phyloP scores from a whole-genome alignment of 2,888 invertebrate species.

The Nebria brevicollis region DNA sequence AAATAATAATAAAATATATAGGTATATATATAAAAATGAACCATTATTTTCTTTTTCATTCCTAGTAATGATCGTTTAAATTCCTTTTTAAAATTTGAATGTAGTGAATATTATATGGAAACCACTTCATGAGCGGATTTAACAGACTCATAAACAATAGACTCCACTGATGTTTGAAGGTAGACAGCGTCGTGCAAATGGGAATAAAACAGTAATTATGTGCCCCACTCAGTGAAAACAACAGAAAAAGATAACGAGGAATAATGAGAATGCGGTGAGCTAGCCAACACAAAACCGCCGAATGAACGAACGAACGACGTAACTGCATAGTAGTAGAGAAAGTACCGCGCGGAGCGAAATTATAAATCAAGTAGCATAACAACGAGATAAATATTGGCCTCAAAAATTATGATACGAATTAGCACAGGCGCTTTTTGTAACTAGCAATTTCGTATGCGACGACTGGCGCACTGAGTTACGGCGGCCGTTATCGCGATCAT shows the following conservation, averaged over 20 bases:
- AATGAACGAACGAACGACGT: not conserved
- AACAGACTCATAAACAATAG: not conserved
- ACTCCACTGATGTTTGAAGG: not conserved
- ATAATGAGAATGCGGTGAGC: not conserved
- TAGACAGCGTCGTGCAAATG: not conserved
- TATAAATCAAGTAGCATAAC: constrained; percentile 21
- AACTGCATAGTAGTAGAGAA: not conserved
- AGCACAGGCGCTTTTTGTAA: constrained; percentile 22
- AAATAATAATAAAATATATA: too few species aligned
- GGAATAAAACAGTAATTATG: not conserved
- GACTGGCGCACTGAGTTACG: constrained; percentile 18
- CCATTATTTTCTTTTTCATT: too few species aligned
- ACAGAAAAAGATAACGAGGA: not conserved
- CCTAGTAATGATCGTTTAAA: too few species aligned
- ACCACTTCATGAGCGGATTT: not conserved
- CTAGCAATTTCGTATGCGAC: constrained; percentile 13
- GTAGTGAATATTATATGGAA: too few species aligned
- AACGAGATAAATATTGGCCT: constrained; percentile 31
- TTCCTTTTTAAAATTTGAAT: too few species aligned
- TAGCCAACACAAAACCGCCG: not conserved
- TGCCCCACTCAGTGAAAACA: not conserved
- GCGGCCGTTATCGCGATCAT: constrained; percentile 17
- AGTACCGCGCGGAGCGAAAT: not conserved
- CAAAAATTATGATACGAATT: constrained; percentile 32
- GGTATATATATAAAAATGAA: too few species aligned